These are phyloP conservation scores for Hyalella azteca DNA, from an alignment of 2,888 invertebrate species.

Conservation along the genomic window DNA sequence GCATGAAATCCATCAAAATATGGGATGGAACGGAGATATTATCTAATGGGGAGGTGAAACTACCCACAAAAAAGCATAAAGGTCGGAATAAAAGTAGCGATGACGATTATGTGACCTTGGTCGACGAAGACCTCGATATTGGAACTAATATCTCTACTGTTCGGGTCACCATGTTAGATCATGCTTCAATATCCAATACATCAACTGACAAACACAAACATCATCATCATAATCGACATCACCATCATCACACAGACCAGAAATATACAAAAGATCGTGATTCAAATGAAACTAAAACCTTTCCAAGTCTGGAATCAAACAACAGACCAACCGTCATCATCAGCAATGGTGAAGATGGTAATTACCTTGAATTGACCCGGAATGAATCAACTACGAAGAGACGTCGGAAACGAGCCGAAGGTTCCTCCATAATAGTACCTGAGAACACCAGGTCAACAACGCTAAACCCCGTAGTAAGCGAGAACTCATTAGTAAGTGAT, in stretches of 20 bases:
- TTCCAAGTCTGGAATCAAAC: background rate
- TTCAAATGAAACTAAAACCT: background rate
- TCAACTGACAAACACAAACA: background rate
- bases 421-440: too few relatives aligned
- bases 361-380: background rate
- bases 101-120: background rate
- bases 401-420: background rate
- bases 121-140: background rate
- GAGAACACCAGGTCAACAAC: too few relatives aligned
- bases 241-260: background rate
- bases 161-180: too few relatives aligned
- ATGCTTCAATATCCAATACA: background rate
- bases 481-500: too few relatives aligned
- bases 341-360: slow-evolving; percentile 23
- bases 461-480: too few relatives aligned
- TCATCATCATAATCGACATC: background rate
- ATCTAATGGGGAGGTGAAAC: background rate
- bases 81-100: background rate
- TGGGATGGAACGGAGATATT: slow-evolving; percentile 12
- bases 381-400: background rate
- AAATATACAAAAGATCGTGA: background rate
- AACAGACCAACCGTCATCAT: slow-evolving; percentile 17
- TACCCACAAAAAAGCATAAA: background rate
- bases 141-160: background rate
- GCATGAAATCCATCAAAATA: slow-evolving; percentile 2